These are phyloP conservation scores for Pseudopipra pipra DNA, from an alignment of 2,113 vertebrate species.

Conservation along the genomic window DNA sequence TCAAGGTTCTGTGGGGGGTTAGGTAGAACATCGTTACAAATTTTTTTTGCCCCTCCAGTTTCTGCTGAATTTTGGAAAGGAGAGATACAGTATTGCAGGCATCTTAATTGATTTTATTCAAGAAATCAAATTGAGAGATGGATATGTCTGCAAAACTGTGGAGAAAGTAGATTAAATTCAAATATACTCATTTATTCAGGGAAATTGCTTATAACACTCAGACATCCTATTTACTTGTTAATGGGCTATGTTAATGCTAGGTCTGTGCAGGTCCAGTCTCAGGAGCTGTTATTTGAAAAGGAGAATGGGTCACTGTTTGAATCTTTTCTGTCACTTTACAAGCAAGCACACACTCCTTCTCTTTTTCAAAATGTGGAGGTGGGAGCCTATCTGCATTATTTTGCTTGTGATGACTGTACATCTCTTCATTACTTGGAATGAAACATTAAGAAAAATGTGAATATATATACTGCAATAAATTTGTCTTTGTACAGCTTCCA, in stretches of 20 bases:
- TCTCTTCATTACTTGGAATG: neutral
- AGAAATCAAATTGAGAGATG: neutral
- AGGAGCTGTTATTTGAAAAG: neutral
- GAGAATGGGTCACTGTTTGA: neutral
- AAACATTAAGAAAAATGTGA: neutral
- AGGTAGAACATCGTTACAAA: neutral
- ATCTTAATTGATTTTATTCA: neutral
- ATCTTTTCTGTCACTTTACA: neutral
- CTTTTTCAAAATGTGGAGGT: neutral
- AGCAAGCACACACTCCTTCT: rapidly evolving
- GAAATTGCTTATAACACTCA: neutral
- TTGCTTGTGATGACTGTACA: neutral
- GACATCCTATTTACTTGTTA: neutral
- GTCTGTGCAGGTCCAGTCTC: neutral
- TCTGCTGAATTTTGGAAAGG: neutral
- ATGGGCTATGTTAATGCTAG: neutral
- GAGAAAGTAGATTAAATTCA: neutral
- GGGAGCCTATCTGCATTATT: neutral
- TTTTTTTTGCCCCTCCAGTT: neutral
- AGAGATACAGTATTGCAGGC: neutral
- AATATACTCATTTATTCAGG: neutral
- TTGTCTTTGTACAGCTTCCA: neutral
- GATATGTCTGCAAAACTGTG: neutral
- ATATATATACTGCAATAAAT: neutral
- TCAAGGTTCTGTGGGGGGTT: neutral